Evolutionary conservation across 2,888 invertebrate species (phyloP).

Genomic region (Myopa testacea): DNA sequence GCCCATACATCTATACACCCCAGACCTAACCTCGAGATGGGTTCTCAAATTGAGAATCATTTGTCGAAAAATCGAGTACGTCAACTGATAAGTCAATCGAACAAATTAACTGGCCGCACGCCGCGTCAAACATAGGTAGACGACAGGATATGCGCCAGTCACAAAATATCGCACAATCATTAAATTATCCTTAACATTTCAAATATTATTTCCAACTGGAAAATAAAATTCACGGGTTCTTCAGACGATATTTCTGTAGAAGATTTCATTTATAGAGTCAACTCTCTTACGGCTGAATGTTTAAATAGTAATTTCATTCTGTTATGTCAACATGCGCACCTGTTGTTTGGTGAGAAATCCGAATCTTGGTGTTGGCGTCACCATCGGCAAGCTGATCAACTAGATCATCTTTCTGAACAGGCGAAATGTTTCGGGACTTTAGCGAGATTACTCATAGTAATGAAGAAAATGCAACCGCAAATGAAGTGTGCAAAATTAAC

Average conservation of each 20-base stretch:
- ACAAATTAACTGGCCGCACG: background rate
- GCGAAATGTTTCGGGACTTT: too few species aligned
- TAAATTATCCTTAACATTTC: background rate
- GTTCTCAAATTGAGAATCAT: background rate
- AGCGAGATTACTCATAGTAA: too few species aligned
- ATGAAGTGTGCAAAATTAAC: too few species aligned
- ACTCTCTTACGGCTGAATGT: constrained; percentile 24
- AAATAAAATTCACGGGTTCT: too few species aligned
- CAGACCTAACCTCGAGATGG: background rate
- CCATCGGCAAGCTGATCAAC: constrained; percentile 7
- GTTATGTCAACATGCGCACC: constrained; percentile 18
- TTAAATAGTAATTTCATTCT: constrained; percentile 32
- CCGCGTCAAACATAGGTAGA: background rate
- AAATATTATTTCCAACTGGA: too few species aligned
- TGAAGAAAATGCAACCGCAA: too few species aligned
- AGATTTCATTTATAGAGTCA: background rate
- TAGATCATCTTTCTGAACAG: background rate
- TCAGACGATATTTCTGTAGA: too few species aligned
- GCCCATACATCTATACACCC: background rate
- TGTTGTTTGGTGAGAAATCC: background rate
- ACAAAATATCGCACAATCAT: background rate
- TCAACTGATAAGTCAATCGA: constrained; percentile 10
- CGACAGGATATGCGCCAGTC: background rate
- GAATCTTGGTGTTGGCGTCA: background rate
- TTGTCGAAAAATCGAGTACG: constrained; percentile 19